Base-by-base conservation (phyloP, 2,797 vertebrate species). In the Champsocephalus gunnari region DNA sequence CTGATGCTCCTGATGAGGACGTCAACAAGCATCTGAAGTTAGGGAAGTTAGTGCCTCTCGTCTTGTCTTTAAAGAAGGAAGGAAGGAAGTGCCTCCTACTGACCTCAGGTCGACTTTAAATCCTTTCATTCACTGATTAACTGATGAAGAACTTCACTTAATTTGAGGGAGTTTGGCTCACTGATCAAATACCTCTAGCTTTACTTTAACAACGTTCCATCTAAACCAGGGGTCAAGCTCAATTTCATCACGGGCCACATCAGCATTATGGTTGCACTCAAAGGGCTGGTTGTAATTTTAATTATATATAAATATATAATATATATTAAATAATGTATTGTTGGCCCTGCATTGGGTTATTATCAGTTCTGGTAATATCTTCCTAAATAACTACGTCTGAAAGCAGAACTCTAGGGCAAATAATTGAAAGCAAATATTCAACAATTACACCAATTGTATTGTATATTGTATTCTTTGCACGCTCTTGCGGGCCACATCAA, bases 91-190 rank as follows among this genome's bases (percentile, higher is more conserved):
- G 59, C 58, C 61, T 62, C 60, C 49, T 16, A 2, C 50, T 79
- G 72, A 80, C 60, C 63, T 80, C 76, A 69, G 43, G 81, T 1
- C 67, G 62, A 58, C 4, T 17, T 53, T 58, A 9, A 4, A 70
- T 79, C 21, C 0, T 69, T 73, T 64, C 19, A 71, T 68, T 77
- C 60, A 51, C 49, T 57, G 56, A 34, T 9, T 1, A 14, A 44
- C 45, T 24, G 32, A 45, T 57, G 14, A 67, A 53, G 9, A 66
- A 67, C 41, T 6, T 8, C 3, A 17, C 24, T 61, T n/a, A 28
- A 14, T 51, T 55, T 60, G 19, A 28, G 5, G 10, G 51, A 24
- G 44, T 72, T 61, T 41, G n/a, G 11, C 9, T 41, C 3, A 3
- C 7, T n/a, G 41, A 67, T 71, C 3, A 9, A 44, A 28, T 24